A percentile compares a stretch with the other conserved stretches of the same genome.
Evolutionary conservation across 2,888 invertebrate species (phyloP).

Genomic region (Globia sparganii): DNA sequence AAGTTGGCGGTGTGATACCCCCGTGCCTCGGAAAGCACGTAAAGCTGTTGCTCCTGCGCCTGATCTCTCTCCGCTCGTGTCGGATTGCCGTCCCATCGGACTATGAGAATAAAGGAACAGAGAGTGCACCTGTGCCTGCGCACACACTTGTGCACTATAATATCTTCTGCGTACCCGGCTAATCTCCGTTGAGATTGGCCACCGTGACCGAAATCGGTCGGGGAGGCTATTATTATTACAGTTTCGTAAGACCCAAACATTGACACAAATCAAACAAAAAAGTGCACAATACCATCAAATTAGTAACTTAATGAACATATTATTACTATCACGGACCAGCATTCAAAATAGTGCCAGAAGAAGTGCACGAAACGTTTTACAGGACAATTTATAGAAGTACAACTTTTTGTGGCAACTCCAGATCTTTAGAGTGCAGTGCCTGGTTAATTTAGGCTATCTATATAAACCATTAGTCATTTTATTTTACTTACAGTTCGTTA

Average conservation of each 20-base stretch:
- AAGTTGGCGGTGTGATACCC: no score
- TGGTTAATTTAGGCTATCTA: constrained; percentile 14
- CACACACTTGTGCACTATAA: no score
- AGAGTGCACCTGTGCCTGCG: no score
- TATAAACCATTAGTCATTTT: constrained; percentile 20
- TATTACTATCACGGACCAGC: background rate
- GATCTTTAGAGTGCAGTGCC: constrained; percentile 11
- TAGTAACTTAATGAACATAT: background rate
- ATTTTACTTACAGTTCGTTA: constrained; percentile 17
- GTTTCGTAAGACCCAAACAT: background rate
- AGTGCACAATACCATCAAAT: constrained; percentile 4
- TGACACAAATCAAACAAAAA: constrained; percentile 4
- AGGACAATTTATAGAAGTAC: background rate
- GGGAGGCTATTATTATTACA: no score
- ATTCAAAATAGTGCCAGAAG: constrained; percentile 7
- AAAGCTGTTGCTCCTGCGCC: no score
- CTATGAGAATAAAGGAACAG: no score
- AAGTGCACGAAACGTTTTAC: constrained; percentile 10
- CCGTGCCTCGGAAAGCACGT: no score
- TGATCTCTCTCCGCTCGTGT: no score
- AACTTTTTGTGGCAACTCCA: constrained; percentile 23
- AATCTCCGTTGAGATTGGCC: no score
- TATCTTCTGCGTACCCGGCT: no score
- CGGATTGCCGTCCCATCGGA: no score
- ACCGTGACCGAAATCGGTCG: no score